Percentiles rank a stretch among this genome's conserved stretches.
Conservation (phyloP, 2,113 vertebrate genomes). For the Seriola rivoliana region DNA sequence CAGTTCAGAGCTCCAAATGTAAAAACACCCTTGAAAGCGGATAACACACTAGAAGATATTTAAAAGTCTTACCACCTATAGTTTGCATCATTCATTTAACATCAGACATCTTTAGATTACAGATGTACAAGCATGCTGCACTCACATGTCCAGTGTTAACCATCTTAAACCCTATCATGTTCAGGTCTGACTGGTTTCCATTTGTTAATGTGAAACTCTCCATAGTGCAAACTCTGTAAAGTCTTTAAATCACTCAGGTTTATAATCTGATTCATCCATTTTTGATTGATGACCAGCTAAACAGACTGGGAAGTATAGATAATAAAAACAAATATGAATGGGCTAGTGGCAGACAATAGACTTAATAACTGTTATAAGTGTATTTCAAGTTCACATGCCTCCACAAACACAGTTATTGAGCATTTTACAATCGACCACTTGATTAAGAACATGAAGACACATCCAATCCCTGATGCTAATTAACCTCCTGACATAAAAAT, state of each 20-base stretch:
- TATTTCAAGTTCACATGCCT: background rate
- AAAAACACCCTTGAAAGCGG: background rate
- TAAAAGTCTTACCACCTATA: background rate
- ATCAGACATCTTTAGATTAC: background rate
- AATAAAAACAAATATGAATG: conserved; percentile 4
- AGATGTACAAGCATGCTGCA: background rate
- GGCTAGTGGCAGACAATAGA: background rate
- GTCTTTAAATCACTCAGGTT: background rate
- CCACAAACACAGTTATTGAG: background rate
- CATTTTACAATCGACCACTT: conserved; percentile 24
- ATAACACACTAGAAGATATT: background rate
- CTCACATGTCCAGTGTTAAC: background rate
- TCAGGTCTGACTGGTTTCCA: conserved; percentile 7
- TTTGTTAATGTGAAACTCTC: background rate
- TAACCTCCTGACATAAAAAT: conserved; percentile 54
- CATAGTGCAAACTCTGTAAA: background rate
- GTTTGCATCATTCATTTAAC: background rate
- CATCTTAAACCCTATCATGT: background rate
- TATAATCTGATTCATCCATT: conserved; percentile 22
- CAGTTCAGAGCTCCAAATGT: background rate
- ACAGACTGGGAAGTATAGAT: background rate
- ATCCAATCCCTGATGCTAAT: conserved; percentile 55
- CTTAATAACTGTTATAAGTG: background rate
- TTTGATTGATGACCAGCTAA: background rate
- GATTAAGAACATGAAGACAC: conserved; percentile 17